Evolutionary conservation across 2,113 vertebrate species (phyloP), one percentile per base, ranked within the genome.

Genomic region (Hypomesus transpacificus): DNA sequence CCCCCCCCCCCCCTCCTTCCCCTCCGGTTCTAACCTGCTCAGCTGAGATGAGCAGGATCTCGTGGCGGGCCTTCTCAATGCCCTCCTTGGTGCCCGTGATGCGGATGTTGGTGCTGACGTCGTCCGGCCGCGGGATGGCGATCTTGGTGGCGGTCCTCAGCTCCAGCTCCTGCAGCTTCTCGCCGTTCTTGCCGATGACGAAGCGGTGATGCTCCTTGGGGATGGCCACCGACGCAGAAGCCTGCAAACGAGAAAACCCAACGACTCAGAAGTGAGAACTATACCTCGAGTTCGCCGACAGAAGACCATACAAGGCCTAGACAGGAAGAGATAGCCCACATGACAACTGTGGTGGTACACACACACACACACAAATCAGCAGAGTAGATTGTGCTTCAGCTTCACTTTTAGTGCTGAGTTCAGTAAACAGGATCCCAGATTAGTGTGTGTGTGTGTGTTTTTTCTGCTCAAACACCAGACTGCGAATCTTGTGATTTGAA

Each of bases 141-240:
- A 92, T 92, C 78, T 94, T 93, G 46, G 90, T 93, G 73, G 90
- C 90, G 3, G 89, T 92, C 76, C 91, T 93, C 80, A 92, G 82
- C 80, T 93, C 92, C 28, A 93, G 87, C 74, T 93, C 91, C 85
- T 93, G 91, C 76, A 91, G 69, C 84, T 94, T 93, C 75, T 93
- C 89, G 0, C 89, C 91, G 39, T 91, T 93, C 82, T 94, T 93
- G 51, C 90, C 91, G 3, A 92, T 91, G 78, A 93, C 88, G 68
- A 92, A 93, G 1, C 90, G 90, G 75, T 92, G 89, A 73, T 93
- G 90, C 84, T 94, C 91, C 74, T 94, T 93, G 2, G 91, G 91
- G 80, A 92, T 93, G 81, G 86, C 78, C 6, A 92, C 91, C 0
- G 86, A 89, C 14, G 91, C 90, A 0, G 93, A 91, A 16, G 87